phyloP scores from a whole-genome alignment of 1,140 invertebrate genomes.

The Drosophila tani region DNA sequence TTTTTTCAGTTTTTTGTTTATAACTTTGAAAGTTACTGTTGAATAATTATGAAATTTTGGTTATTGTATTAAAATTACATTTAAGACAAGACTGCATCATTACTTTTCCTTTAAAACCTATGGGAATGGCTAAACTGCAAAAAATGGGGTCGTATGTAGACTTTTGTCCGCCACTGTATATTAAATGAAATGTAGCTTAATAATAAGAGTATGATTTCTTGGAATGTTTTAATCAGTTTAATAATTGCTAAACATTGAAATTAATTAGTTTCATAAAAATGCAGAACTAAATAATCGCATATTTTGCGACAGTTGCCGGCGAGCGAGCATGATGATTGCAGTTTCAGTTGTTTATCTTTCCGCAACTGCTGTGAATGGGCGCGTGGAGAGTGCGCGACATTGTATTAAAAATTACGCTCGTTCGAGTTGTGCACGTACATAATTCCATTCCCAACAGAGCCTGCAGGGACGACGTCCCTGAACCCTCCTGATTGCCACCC shows the following conservation, averaged over 20 bases:
- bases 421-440: constrained; percentile 45
- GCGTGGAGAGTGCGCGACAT: constrained; percentile 39
- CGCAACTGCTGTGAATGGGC: constrained; percentile 46
- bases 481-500: constrained; percentile 28
- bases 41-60: too few species aligned
- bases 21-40: too few species aligned
- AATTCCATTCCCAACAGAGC: constrained; percentile 36
- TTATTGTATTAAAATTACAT: too few species aligned
- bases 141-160: too few species aligned
- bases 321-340: constrained; percentile 18
- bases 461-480: constrained; percentile 38
- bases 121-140: too few species aligned
- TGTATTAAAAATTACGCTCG: constrained; percentile 50
- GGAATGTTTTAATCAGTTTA: too few species aligned
- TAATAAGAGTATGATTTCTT: neutral
- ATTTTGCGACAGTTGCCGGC: constrained; percentile 39
- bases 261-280: constrained; percentile 11
- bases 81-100: too few species aligned
- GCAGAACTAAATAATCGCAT: constrained; percentile 4
- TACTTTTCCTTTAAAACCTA: too few species aligned
- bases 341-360: constrained; percentile 44
- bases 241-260: neutral
- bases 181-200: too few species aligned
- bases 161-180: too few species aligned
- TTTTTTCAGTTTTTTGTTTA: too few species aligned